Evolutionary conservation across 1,140 invertebrate genomes (phyloP).

Genomic region (Rhagoletis zephyria): DNA sequence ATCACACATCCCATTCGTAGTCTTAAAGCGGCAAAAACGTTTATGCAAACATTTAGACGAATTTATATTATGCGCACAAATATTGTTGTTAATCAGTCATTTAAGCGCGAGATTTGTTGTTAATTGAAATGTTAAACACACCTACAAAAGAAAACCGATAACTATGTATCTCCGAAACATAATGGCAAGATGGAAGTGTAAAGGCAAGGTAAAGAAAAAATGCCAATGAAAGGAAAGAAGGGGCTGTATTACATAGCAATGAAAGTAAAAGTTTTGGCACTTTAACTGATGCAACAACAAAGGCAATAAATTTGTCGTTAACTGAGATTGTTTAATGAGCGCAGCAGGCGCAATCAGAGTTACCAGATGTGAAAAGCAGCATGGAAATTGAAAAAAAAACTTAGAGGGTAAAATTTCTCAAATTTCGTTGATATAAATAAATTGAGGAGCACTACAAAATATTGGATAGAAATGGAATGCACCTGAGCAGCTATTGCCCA

Average conservation of each 20-base stretch:
- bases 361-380: neutral
- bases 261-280: constrained; percentile 51
- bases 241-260: constrained; percentile 57
- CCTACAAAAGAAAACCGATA: neutral
- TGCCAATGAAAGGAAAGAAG: constrained; percentile 54
- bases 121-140: constrained; percentile 21
- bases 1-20: no score
- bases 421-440: no score
- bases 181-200: neutral
- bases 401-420: no score
- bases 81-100: constrained; percentile 14
- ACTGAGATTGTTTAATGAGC: neutral
- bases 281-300: constrained; percentile 47
- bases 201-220: constrained; percentile 8
- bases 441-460: no score
- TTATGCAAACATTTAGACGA: neutral
- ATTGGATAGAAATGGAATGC: no score
- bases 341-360: neutral
- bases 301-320: neutral
- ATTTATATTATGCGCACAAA: neutral
- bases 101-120: neutral
- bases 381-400: no score
- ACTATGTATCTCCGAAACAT: neutral
- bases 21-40: no score
- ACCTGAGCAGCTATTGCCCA: no score